phyloP scores from a whole-genome alignment of 2,113 vertebrate species.

The Canis aureus region DNA sequence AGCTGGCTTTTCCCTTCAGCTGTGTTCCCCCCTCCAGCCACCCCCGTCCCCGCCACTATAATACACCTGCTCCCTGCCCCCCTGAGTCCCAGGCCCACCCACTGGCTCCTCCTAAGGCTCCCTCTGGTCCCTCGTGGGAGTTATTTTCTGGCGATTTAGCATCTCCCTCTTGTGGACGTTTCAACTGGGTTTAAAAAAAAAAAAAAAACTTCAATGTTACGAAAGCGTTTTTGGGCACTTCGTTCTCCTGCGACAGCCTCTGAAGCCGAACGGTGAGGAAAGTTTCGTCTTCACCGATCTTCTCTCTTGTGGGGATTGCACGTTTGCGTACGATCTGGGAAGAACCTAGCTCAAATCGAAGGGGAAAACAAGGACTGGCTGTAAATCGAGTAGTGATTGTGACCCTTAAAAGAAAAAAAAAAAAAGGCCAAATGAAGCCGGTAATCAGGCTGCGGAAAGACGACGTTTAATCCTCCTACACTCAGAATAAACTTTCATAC shows the following conservation, averaged over 20 bases:
- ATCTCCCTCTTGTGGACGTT: constrained; percentile 80
- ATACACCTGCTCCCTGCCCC: neutral
- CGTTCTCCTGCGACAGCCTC: neutral
- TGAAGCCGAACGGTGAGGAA: constrained; percentile 29
- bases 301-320: neutral
- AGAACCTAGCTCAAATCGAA: neutral
- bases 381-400: neutral
- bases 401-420: constrained; percentile 39
- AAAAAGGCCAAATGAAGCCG: neutral
- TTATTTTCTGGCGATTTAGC: constrained; percentile 40
- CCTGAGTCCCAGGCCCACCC: neutral
- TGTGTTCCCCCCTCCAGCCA: neutral
- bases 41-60: neutral
- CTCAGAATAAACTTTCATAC: neutral
- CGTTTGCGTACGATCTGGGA: constrained; percentile 13
- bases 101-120: neutral
- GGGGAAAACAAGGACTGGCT: neutral
- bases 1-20: neutral
- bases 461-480: neutral
- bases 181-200: constrained; percentile 23
- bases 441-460: neutral
- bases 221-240: constrained; percentile 41
- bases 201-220: neutral
- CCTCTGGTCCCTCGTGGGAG: neutral
- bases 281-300: constrained; percentile 42